Evolutionary conservation across 2,113 vertebrate species (phyloP).

Genomic region (Plecturocebus donacophilus): DNA sequence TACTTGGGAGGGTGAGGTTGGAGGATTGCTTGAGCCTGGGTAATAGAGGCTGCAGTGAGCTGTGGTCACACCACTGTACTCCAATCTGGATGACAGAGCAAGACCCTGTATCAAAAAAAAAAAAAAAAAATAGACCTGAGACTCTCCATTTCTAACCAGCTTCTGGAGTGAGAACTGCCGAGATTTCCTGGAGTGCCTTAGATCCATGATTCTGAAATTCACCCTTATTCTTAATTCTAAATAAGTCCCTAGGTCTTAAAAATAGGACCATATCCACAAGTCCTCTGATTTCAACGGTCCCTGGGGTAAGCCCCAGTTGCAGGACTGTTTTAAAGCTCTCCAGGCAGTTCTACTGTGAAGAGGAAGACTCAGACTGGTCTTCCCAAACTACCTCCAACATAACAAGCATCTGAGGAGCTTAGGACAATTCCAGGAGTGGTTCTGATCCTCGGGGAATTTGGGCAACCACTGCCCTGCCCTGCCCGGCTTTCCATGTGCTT

Average conservation of each 20-base stretch:
- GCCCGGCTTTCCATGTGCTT: not conserved
- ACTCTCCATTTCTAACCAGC: not conserved
- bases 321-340: not conserved
- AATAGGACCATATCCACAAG: not conserved
- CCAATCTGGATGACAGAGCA: too few species aligned
- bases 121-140: too few species aligned
- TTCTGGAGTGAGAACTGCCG: not conserved
- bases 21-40: too few species aligned
- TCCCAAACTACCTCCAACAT: not conserved
- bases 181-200: not conserved
- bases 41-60: too few species aligned
- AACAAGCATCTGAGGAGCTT: not conserved
- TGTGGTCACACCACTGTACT: too few species aligned
- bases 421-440: too few species aligned
- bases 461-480: not conserved
- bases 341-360: fast-evolving
- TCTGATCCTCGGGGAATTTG: too few species aligned
- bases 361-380: too few species aligned
- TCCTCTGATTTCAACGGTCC: not conserved
- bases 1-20: too few species aligned
- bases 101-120: too few species aligned
- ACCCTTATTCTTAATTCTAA: not conserved
- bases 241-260: not conserved
- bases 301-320: not conserved
- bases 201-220: not conserved